Evolutionary conservation across 53 echinoderm and acorn worm genomes (phyloP), one percentile per base, ranked within the genome.

Genomic region (Mesocentrotus franciscanus): DNA sequence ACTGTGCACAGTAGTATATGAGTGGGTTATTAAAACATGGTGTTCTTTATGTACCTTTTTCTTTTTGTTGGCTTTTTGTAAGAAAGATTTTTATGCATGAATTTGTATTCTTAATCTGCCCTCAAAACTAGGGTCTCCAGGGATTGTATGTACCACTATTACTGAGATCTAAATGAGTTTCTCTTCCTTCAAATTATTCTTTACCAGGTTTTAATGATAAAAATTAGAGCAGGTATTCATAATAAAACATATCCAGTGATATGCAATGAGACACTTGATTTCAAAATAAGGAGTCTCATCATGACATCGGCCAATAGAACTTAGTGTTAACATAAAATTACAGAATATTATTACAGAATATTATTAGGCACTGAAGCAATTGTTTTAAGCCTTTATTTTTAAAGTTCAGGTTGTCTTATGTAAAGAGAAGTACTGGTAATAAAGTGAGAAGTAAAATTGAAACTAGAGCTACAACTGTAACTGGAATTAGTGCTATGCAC

Each of bases 31-130:
- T n/a, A n/a, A 9, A 74, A 32, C 29, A 74, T 74, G 29, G 74
- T 32, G 2, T 74, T 11, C 74, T 74, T 29, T 74, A 18, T 74
- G 74, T 74, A 62, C 11, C 14, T 14, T 62, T 30, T 74, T 1
- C 14, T 74, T 74, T 30, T 74, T 12, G 29, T 74, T 74, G 32
- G 32, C 74, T 12, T 74, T 30, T 74, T 30, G 74, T 74, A 27
- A 74, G 29, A 74, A 30, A 30, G 85, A 20, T 9, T 85, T 18
- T 85, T 85, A 83, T 85, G 85, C 85, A 85, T 85, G 85, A 85
- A 85, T 55, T 85, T 85, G 17, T 85, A 22, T 85, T 85, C 56
- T 20, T 55, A 85, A 85, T 85, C 85, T 85, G 85, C 85, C 85
- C 85, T 49, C 26, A 24, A 56, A n/a, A n/a, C n/a, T n/a, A n/a